Percentiles rank a stretch among this genome's conserved stretches.
Evolutionary conservation across 2,113 vertebrate genomes (phyloP).

Genomic region (Lethenteron reissneri): DNA sequence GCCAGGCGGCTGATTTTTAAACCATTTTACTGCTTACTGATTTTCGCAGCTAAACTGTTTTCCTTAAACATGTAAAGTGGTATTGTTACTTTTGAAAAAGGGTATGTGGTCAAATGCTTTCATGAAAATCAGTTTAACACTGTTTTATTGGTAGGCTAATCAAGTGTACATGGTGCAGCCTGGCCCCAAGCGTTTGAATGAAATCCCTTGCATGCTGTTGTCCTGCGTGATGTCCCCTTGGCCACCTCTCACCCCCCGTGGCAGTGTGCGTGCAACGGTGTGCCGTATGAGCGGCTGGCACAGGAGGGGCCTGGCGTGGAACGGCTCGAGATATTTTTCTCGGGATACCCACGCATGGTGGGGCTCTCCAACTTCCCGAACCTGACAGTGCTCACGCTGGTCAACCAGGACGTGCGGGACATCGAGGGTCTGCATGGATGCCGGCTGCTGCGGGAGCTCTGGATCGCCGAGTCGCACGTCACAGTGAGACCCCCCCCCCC

Average conservation of each 20-base stretch:
- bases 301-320: constrained; percentile 22
- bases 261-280: constrained; percentile 40
- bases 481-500: constrained; percentile 21
- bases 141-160: neutral
- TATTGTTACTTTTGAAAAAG: neutral
- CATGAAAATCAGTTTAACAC: neutral
- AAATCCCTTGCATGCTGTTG: neutral
- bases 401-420: constrained; percentile 30
- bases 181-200: neutral
- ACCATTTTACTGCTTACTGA: too few species aligned
- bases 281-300: constrained; percentile 29
- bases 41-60: too few species aligned
- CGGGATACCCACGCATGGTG: constrained; percentile 33
- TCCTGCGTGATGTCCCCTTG: neutral
- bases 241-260: constrained; percentile 3
- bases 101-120: neutral
- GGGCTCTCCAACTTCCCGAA: constrained; percentile 36
- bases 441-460: constrained; percentile 36
- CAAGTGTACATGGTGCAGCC: neutral
- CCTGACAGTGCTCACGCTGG: constrained; percentile 30
- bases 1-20: too few species aligned
- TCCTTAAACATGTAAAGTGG: neutral
- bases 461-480: constrained; percentile 38
- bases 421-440: constrained; percentile 33
- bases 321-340: constrained; percentile 49